Evolutionary conservation across 2,797 vertebrate genomes (phyloP), one percentile per base, ranked within the genome.

Genomic region (Catamblyrhynchus diadema): DNA sequence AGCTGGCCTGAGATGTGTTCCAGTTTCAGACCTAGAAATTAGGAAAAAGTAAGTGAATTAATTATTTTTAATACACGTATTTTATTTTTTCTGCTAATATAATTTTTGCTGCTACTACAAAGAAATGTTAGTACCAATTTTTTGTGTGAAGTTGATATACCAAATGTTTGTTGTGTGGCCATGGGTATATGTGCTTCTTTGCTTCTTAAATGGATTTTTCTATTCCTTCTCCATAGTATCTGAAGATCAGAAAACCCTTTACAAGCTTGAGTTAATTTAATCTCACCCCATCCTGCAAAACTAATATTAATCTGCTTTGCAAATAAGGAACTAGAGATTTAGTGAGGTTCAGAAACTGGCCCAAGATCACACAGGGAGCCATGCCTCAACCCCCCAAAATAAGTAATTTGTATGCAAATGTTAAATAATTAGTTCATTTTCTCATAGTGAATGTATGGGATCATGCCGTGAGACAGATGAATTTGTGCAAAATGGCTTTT

Each of bases 41-140:
- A 98, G 98, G 93, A 98, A 98, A 98, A 99, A 98, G 99, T 99
- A 98, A 98, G 98, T 94, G 54, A 62, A 84, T 86, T 47, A 39
- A 25, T 72, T 82, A 23, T 66, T 94, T 88, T 45, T n/a, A 95
- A 95, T 93, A 74, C 51, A 21, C 3, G 2, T 37, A 85, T 91
- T 91, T 70, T 73, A 30, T 86, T 47, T 8, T 93, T 77, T 33
- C 50, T 91, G 15, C 37, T 51, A 85, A 16, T 82, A 3, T 44
- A 45, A 61, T 60, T 64, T 93, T 92, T 90, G 45, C 57, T 91
- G 25, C 57, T 91, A 17, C 35, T 62, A 17, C 41, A 80, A 59
- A 77, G 44, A 91, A 47, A 50, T 19, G 3, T 72, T 74, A n/a
- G 16, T 45, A 44, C 3, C 51, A 10, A 35, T 84, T 70, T 86